Percentiles rank a stretch among this genome's conserved stretches.
phyloP scores from a whole-genome alignment of 2,113 vertebrate species.

The Nothobranchius kuhntae region DNA sequence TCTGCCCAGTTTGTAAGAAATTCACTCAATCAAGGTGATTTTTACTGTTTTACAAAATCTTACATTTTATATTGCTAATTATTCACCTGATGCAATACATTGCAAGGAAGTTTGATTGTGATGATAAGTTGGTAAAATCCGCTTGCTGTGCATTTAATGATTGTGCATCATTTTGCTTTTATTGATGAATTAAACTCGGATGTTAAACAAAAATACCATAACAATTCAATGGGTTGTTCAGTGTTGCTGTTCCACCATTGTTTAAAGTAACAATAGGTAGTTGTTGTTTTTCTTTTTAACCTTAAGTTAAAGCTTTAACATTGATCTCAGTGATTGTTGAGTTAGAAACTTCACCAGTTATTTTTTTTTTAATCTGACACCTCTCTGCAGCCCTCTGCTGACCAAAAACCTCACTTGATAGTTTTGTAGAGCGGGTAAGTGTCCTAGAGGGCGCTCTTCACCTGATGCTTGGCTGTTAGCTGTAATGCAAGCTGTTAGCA shows the following conservation, averaged over 20 bases:
- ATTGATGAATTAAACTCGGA: not conserved
- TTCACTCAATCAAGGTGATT: not conserved
- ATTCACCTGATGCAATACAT: not conserved
- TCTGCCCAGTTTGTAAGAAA: conserved; percentile 16
- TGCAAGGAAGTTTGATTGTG: not conserved
- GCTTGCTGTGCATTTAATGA: not conserved
- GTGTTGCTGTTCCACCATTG: not conserved
- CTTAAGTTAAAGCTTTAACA: too few relatives aligned
- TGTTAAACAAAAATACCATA: not conserved
- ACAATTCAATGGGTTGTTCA: not conserved
- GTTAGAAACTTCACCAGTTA: too few relatives aligned
- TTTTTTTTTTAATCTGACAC: too few relatives aligned
- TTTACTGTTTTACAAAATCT: not conserved
- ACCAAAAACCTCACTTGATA: too few relatives aligned
- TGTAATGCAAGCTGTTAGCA: too few relatives aligned
- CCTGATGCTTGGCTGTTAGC: too few relatives aligned
- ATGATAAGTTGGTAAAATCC: not conserved
- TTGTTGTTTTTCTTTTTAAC: too few relatives aligned
- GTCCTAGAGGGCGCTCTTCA: too few relatives aligned
- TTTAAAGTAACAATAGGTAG: not conserved
- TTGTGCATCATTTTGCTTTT: not conserved
- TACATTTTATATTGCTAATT: not conserved
- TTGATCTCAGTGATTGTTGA: too few relatives aligned
- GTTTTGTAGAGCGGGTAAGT: too few relatives aligned
- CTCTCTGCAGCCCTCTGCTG: too few relatives aligned